Conservation (phyloP, 2,797 vertebrate species). For the Anas capensis region DNA sequence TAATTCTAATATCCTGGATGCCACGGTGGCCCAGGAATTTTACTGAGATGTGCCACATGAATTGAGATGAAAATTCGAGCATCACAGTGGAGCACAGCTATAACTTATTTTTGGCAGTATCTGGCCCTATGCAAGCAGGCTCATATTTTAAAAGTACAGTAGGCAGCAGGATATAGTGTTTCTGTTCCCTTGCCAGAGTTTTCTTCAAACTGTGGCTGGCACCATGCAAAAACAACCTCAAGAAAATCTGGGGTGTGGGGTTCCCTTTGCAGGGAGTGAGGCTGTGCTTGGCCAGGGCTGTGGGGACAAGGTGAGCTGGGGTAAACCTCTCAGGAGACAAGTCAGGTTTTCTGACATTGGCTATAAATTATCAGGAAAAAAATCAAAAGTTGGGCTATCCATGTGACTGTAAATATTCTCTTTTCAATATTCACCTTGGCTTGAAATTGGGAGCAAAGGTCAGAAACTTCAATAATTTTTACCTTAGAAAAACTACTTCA, state of each 20-base stretch:
- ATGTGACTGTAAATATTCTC: neutral
- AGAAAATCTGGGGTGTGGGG: neutral
- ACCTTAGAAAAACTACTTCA: neutral
- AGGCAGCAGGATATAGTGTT: neutral
- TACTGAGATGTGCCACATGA: neutral
- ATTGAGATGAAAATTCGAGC: neutral
- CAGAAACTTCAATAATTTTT: neutral
- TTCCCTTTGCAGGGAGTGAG: neutral
- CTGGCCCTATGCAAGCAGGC: neutral
- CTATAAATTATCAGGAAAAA: neutral
- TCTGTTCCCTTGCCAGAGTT: neutral
- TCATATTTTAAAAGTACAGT: slow-evolving; percentile 28
- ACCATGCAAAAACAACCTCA: neutral
- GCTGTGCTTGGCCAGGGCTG: neutral
- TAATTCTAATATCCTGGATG: neutral
- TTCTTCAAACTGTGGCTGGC: neutral
- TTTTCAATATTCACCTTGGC: neutral
- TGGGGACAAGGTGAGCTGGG: neutral
- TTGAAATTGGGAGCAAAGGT: neutral
- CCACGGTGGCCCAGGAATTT: rapidly evolving
- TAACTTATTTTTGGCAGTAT: neutral
- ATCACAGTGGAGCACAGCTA: neutral
- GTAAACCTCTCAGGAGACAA: neutral
- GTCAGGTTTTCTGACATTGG: neutral
- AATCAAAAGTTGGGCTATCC: neutral